These are phyloP conservation scores for Valencia hispanica DNA, from an alignment of 2,797 vertebrate species.

Conservation along the genomic window DNA sequence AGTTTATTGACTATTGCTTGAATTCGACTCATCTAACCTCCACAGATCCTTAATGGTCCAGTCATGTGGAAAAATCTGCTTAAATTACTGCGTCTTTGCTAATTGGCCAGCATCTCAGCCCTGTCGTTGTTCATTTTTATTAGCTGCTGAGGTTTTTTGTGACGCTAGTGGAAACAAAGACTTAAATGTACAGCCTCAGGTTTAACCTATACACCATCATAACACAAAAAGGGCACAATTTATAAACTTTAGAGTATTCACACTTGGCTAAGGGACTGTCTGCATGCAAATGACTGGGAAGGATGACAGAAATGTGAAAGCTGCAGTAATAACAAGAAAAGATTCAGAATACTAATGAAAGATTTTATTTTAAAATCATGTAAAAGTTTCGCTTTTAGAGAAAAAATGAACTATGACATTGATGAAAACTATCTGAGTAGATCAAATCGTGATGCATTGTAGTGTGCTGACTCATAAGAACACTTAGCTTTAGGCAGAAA, in stretches of 20 bases:
- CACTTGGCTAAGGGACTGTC: conserved; percentile 37
- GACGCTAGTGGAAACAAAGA: conserved; percentile 31
- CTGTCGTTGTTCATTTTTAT: conserved; percentile 62
- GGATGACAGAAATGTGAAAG: conserved; percentile 9
- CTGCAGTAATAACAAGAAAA: conserved; percentile 8
- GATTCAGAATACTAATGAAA: conserved; percentile 15
- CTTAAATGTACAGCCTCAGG: conserved; percentile 32
- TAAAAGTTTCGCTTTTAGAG: neutral
- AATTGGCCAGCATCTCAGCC: conserved; percentile 61
- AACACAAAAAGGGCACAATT: conserved; percentile 58
- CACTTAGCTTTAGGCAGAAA: conserved; percentile 23
- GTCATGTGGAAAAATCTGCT: conserved; percentile 51
- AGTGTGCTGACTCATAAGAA: conserved; percentile 9
- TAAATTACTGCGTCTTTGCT: conserved; percentile 59
- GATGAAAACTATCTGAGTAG: neutral
- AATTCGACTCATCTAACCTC: conserved; percentile 48
- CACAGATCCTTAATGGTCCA: conserved; percentile 27
- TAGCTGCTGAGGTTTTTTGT: conserved; percentile 56
- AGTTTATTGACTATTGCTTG: conserved; percentile 33
- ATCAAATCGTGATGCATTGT: neutral
- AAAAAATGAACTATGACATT: conserved; percentile 3
- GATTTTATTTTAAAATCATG: conserved; percentile 15
- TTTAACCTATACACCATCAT: conserved; percentile 43
- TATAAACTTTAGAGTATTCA: neutral
- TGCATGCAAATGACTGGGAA: conserved; percentile 7